phyloP scores from a whole-genome alignment of 2,113 vertebrate species.

The Neotoma lepida region DNA sequence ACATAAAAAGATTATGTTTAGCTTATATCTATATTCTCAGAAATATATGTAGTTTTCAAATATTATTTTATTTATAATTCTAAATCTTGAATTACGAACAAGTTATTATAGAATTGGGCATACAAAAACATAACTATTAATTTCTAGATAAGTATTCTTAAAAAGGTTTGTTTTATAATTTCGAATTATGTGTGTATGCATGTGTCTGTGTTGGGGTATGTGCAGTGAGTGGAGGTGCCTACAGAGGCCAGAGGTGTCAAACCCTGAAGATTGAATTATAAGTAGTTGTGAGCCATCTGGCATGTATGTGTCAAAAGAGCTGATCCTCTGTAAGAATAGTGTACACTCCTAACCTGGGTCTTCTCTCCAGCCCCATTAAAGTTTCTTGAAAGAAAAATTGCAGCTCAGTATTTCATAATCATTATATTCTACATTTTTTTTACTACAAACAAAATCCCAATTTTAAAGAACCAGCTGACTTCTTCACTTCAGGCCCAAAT shows the following conservation, averaged over 20 bases:
- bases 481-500: not conserved
- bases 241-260: not conserved
- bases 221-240: not conserved
- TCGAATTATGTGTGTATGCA: not conserved
- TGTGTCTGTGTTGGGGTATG: not conserved
- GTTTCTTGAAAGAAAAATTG: conserved; percentile 15
- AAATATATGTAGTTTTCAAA: not conserved
- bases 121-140: not conserved
- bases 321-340: not conserved
- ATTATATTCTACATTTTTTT: not conserved
- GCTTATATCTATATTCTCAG: not conserved
- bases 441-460: not conserved
- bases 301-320: not conserved
- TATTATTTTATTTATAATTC: conserved; percentile 26
- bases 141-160: not conserved
- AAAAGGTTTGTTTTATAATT: not conserved
- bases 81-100: conserved; percentile 15
- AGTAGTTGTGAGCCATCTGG: no score
- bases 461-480: not conserved
- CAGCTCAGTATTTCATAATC: not conserved
- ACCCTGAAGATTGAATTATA: not conserved
- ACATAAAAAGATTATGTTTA: conserved; percentile 1
- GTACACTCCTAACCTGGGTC: not conserved
- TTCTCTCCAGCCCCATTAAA: not conserved
- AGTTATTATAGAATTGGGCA: not conserved